Evolutionary conservation across 2,797 vertebrate genomes (phyloP).

Genomic region (Columba guinea): DNA sequence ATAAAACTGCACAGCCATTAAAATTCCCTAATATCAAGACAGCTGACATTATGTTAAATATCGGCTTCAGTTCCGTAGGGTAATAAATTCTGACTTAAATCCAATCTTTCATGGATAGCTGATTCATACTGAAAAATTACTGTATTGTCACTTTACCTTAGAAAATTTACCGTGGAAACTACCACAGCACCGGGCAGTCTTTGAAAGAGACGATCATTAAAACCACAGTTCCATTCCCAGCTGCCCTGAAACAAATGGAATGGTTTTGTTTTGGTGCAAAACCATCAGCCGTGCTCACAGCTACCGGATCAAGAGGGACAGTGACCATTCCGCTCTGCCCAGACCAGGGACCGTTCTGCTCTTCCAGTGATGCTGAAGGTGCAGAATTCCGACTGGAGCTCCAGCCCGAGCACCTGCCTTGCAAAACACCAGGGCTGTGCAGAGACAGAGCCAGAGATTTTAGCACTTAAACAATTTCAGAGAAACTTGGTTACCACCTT

Average conservation of each 20-base stretch:
- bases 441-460: background rate
- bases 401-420: background rate
- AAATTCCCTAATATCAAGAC: conserved; percentile 67
- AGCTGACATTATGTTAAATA: conserved; percentile 76
- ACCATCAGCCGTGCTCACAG: background rate
- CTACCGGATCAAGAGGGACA: background rate
- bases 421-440: background rate
- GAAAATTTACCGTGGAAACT: conserved; percentile 60
- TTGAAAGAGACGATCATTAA: background rate
- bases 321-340: background rate
- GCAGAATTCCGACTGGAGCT: background rate
- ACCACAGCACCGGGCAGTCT: background rate
- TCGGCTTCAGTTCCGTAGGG: conserved; percentile 68
- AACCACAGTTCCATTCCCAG: background rate
- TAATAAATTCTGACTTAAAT: conserved; percentile 79
- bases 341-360: background rate
- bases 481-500: background rate
- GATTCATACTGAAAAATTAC: conserved; percentile 77
- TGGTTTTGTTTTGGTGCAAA: background rate
- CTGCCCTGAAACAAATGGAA: background rate
- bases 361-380: background rate
- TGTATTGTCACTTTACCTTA: conserved; percentile 71
- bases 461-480: background rate
- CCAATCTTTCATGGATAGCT: conserved; percentile 75
- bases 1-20: conserved; percentile 73